Evolutionary conservation across 1,140 invertebrate genomes (phyloP).

Genomic region (Rhagoletis pomonella): DNA sequence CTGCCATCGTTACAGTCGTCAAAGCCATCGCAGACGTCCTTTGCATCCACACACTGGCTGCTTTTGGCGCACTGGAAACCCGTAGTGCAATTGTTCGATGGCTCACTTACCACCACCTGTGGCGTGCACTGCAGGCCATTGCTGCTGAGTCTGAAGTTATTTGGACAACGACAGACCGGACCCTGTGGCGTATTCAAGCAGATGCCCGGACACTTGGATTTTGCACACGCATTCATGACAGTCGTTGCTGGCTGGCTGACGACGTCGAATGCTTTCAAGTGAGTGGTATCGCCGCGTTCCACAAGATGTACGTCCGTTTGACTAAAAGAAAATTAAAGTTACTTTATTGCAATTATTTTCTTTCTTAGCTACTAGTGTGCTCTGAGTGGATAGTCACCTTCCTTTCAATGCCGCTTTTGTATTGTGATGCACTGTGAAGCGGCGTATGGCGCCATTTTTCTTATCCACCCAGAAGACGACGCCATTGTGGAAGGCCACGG

Average conservation of each 20-base stretch:
- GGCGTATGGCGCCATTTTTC: slow-evolving; percentile 64
- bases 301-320: slow-evolving; percentile 51
- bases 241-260: slow-evolving; percentile 46
- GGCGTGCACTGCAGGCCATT: slow-evolving; percentile 69
- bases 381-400: not conserved
- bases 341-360: not conserved
- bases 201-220: slow-evolving; percentile 70
- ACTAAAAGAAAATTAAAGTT: not conserved
- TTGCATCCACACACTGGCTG: slow-evolving; percentile 75
- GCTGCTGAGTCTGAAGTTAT: slow-evolving; percentile 68
- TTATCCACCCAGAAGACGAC: slow-evolving; percentile 84
- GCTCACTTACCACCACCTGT: slow-evolving; percentile 56
- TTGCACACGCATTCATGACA: slow-evolving; percentile 63
- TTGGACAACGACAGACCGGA: slow-evolving; percentile 70
- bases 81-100: slow-evolving; percentile 61
- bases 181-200: slow-evolving; percentile 70
- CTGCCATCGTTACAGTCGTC: slow-evolving; percentile 89
- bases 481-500: slow-evolving; percentile 80
- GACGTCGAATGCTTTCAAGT: slow-evolving; percentile 66
- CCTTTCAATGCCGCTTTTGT: slow-evolving; percentile 22
- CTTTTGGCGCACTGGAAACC: slow-evolving; percentile 63
- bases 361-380: too few relatives aligned
- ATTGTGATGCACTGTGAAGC: slow-evolving; percentile 60
- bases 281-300: slow-evolving; percentile 60
- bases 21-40: slow-evolving; percentile 85